A percentile compares a stretch with the other conserved stretches of the same genome.
These are phyloP conservation scores for Crossocerus cetratus DNA, from an alignment of 2,888 invertebrate genomes.

Conservation along the genomic window DNA sequence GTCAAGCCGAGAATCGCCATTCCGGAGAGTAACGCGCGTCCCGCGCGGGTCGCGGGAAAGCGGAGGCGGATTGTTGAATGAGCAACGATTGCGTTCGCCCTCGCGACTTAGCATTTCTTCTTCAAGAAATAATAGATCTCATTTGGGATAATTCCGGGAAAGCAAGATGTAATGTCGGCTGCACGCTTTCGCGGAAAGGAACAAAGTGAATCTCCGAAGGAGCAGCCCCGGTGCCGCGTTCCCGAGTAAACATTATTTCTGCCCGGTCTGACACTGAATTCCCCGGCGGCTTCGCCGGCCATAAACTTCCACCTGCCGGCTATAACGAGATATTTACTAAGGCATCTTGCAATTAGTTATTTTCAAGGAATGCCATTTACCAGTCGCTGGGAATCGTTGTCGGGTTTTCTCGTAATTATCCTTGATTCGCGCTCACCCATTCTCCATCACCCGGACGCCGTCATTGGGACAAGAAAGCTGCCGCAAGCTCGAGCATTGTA, in stretches of 20 bases:
- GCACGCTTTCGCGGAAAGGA: constrained; percentile 26
- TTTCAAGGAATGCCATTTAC: constrained; percentile 5
- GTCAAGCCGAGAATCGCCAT: constrained; percentile 25
- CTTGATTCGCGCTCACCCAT: neutral
- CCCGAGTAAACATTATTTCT: constrained; percentile 15
- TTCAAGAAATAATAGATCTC: too few relatives aligned
- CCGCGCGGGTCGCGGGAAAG: neutral
- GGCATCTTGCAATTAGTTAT: constrained; percentile 14
- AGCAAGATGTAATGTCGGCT: too few relatives aligned
- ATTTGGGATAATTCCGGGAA: too few relatives aligned
- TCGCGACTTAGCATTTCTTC: too few relatives aligned
- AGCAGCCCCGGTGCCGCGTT: constrained; percentile 9
- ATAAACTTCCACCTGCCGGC: constrained; percentile 16
- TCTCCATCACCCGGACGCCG: neutral
- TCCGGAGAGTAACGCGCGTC: constrained; percentile 35
- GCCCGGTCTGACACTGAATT: constrained; percentile 18
- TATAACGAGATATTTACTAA: neutral
- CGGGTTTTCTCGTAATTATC: neutral
- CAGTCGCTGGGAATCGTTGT: neutral
- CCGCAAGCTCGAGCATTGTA: constrained; percentile 19
- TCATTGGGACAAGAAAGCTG: constrained; percentile 25
- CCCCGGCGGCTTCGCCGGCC: constrained; percentile 16
- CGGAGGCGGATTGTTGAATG: constrained; percentile 30
- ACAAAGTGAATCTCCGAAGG: constrained; percentile 22
- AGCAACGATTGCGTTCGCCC: constrained; percentile 34